These are phyloP conservation scores for Carcina quercana DNA, from an alignment of 2,888 invertebrate species.

Conservation along the genomic window DNA sequence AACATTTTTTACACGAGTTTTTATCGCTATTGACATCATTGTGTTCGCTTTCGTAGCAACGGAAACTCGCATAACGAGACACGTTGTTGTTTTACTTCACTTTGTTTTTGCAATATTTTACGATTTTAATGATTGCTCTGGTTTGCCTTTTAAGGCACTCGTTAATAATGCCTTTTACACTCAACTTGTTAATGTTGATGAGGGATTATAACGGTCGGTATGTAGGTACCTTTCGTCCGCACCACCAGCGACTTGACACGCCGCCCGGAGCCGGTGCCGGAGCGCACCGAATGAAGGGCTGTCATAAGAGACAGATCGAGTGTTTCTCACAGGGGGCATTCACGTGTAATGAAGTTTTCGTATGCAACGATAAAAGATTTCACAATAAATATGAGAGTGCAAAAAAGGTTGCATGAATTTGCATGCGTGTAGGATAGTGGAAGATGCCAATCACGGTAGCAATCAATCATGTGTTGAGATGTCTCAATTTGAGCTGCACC, in stretches of 20 bases:
- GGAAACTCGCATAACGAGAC: conserved; percentile 67
- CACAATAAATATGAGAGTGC: conserved; percentile 22
- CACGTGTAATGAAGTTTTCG: conserved; percentile 50
- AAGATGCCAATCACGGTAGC: conserved; percentile 55
- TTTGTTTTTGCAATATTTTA: conserved; percentile 64
- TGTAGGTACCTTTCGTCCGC: conserved; percentile 41
- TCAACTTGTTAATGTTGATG: conserved; percentile 58
- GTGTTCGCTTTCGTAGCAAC: conserved; percentile 69
- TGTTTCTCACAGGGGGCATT: conserved; percentile 55
- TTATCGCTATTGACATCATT: conserved; percentile 62
- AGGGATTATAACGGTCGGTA: conserved; percentile 63
- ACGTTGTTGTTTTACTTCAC: conserved; percentile 53
- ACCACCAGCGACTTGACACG: conserved; percentile 27
- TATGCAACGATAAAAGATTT: conserved; percentile 37
- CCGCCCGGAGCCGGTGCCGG: conserved; percentile 17
- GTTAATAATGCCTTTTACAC: conserved; percentile 71
- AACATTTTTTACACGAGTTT: conserved; percentile 57
- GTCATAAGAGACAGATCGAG: conserved; percentile 54
- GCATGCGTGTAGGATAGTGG: conserved; percentile 44
- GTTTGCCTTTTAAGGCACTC: conserved; percentile 69
- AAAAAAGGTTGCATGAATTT: conserved; percentile 46
- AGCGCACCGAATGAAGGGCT: conserved; percentile 55
- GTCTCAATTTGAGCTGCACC: conserved; percentile 63
- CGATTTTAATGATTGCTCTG: conserved; percentile 69
- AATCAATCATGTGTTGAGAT: conserved; percentile 67